Evolutionary conservation across 2,888 invertebrate species (phyloP).

Genomic region (Xylophagus ater): DNA sequence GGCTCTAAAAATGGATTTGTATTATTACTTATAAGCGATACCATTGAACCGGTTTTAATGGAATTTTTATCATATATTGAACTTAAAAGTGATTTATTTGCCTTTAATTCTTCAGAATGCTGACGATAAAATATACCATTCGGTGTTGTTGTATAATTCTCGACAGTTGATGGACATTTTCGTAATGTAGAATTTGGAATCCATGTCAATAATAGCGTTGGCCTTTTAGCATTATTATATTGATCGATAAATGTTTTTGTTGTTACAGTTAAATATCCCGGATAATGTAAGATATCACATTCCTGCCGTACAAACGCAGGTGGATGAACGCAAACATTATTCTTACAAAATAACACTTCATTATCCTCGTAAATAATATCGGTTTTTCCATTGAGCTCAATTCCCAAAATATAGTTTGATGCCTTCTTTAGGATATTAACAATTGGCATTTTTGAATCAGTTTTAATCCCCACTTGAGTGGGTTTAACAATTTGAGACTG

Average conservation of each 20-base stretch:
- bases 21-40: slow-evolving; percentile 20
- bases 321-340: slow-evolving; percentile 95
- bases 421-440: slow-evolving; percentile 66
- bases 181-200: slow-evolving; percentile 84
- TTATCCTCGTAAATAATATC: slow-evolving; percentile 64
- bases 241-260: slow-evolving; percentile 70
- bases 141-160: slow-evolving; percentile 35
- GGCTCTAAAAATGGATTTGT: slow-evolving; percentile 41
- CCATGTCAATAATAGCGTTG: slow-evolving; percentile 86
- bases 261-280: slow-evolving; percentile 81
- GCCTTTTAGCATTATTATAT: slow-evolving; percentile 61
- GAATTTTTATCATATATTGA: slow-evolving; percentile 6
- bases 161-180: slow-evolving; percentile 68
- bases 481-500: too few relatives aligned
- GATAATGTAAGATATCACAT: slow-evolving; percentile 77
- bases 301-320: slow-evolving; percentile 73
- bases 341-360: slow-evolving; percentile 82
- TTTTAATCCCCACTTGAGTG: not conserved
- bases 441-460: slow-evolving; percentile 65
- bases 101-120: slow-evolving; percentile 14
- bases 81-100: slow-evolving; percentile 8
- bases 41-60: slow-evolving; percentile 13
- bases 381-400: slow-evolving; percentile 50
- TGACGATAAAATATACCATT: slow-evolving; percentile 13
- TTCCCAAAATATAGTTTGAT: slow-evolving; percentile 66